phyloP scores from a whole-genome alignment of 1,140 invertebrate species.

The Phocides pigmalion region DNA sequence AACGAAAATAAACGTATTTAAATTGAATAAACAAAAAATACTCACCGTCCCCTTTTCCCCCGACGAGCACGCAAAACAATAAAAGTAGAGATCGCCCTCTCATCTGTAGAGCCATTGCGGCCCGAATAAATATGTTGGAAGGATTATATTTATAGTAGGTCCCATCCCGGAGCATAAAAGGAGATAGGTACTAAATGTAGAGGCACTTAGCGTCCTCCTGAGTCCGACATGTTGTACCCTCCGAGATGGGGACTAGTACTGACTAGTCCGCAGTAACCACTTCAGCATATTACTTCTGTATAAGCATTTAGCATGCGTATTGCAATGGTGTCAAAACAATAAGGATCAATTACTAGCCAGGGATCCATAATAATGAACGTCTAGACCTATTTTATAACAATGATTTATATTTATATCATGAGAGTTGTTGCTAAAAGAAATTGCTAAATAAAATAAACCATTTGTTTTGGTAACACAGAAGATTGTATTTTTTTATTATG shows the following conservation, averaged over 20 bases:
- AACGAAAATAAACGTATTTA: conserved; percentile 50
- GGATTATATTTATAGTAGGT: conserved; percentile 66
- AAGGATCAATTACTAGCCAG: conserved; percentile 65
- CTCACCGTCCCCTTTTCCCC: conserved; percentile 65
- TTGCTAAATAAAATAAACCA: too few relatives aligned
- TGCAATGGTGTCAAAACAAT: conserved; percentile 77
- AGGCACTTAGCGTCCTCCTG: conserved; percentile 37
- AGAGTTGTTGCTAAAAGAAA: too few relatives aligned
- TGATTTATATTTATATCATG: too few relatives aligned
- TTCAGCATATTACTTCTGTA: conserved; percentile 57
- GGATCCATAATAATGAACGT: conserved; percentile 20
- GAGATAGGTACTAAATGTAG: conserved; percentile 33
- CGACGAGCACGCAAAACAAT: conserved; percentile 65
- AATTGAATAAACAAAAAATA: conserved; percentile 59
- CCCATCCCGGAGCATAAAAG: conserved; percentile 67
- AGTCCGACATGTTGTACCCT: conserved; percentile 51
- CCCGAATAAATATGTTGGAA: conserved; percentile 64
- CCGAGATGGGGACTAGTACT: conserved; percentile 50
- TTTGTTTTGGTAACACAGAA: too few relatives aligned
- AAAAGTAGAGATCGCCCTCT: conserved; percentile 62
- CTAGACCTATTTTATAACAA: too few relatives aligned
- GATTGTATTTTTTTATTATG: too few relatives aligned
- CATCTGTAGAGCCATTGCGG: conserved; percentile 72
- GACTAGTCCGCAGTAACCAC: conserved; percentile 35
- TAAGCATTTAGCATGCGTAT: conserved; percentile 51